phyloP scores from a whole-genome alignment of 1,140 invertebrate species.

The Aradophagus sp. region DNA sequence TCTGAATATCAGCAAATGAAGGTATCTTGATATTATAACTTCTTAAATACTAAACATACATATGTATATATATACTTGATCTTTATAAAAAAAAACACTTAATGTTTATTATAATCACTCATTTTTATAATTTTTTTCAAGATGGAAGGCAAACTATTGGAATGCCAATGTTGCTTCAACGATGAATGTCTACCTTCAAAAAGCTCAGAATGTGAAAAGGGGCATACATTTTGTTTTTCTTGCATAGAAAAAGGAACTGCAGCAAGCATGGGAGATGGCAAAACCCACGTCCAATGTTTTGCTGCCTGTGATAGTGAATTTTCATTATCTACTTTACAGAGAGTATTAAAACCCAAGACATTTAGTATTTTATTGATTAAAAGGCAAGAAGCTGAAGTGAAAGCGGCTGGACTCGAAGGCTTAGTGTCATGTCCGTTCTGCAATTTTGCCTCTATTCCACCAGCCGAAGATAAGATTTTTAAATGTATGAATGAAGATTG shows the following conservation, averaged over 20 bases:
- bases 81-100: too few relatives aligned
- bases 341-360: conserved; percentile 73
- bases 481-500: conserved; percentile 80
- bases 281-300: conserved; percentile 76
- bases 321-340: conserved; percentile 72
- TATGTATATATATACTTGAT: too few relatives aligned
- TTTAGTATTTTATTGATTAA: conserved; percentile 75
- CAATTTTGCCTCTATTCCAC: conserved; percentile 78
- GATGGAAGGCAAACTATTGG: conserved; percentile 66
- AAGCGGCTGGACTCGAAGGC: conserved; percentile 77
- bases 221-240: conserved; percentile 78
- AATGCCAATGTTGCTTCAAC: conserved; percentile 78
- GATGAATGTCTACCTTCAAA: conserved; percentile 79
- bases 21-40: conserved; percentile 44
- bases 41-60: too few relatives aligned
- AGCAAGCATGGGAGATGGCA: conserved; percentile 75
- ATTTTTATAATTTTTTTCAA: conserved; percentile 38
- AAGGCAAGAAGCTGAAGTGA: conserved; percentile 78
- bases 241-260: conserved; percentile 76
- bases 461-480: conserved; percentile 78
- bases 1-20: conserved; percentile 64
- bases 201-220: conserved; percentile 75
- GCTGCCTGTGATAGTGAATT: conserved; percentile 72
- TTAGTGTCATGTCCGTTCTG: conserved; percentile 81
- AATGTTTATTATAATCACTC: too few relatives aligned